Conservation (phyloP, 2,113 vertebrate species). For the Drymodes brunneopygia region DNA sequence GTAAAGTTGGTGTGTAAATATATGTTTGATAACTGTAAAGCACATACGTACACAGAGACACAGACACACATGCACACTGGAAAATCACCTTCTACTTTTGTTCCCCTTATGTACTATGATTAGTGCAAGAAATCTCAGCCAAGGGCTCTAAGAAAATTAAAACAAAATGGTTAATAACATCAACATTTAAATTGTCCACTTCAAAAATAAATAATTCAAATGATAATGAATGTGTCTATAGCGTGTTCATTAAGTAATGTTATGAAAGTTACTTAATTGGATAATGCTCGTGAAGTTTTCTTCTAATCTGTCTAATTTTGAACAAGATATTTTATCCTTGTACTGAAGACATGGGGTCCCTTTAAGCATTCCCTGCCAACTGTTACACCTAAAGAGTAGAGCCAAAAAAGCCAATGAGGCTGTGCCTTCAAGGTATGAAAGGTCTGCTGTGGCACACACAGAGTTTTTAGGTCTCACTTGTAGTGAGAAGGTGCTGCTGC, state of each 20-base stretch:
- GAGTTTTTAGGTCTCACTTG: not conserved
- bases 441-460: not conserved
- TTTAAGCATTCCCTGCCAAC: not conserved
- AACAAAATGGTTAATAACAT: slow-evolving; percentile 39
- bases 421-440: not conserved
- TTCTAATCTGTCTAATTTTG: not conserved
- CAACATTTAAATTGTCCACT: slow-evolving; percentile 69
- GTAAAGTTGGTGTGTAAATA: slow-evolving; percentile 65
- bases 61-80: slow-evolving; percentile 45
- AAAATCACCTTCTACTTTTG: slow-evolving; percentile 48
- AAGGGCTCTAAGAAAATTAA: slow-evolving; percentile 66
- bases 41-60: slow-evolving; percentile 54
- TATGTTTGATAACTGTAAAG: slow-evolving; percentile 65
- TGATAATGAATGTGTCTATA: slow-evolving; percentile 13
- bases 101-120: slow-evolving; percentile 38
- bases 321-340: not conserved
- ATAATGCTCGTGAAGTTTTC: not conserved
- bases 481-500: not conserved
- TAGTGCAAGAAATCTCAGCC: slow-evolving; percentile 64
- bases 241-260: slow-evolving; percentile 47
- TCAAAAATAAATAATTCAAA: slow-evolving; percentile 76
- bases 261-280: not conserved
- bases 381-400: not conserved
- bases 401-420: not conserved
- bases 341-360: not conserved